phyloP scores from a whole-genome alignment of 2,888 invertebrate genomes.

The Pseudanteris insignis region DNA sequence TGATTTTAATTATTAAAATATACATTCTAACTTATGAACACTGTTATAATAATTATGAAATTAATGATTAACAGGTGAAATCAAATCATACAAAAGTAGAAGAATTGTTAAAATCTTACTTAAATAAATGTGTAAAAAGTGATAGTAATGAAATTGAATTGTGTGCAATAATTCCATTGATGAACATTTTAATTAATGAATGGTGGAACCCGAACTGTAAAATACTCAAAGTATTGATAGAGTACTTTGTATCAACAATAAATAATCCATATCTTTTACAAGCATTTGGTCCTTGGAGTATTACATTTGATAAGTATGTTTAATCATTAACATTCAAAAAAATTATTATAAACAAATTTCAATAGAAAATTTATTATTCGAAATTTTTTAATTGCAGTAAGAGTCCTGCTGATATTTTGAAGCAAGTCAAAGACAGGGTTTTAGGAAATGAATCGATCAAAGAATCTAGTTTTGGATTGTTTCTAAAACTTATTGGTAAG shows the following conservation, averaged over 20 bases:
- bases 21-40: neutral
- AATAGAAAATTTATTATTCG: no score
- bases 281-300: constrained; percentile 63
- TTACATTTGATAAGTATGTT: constrained; percentile 67
- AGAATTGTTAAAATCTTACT: constrained; percentile 65
- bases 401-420: constrained; percentile 55
- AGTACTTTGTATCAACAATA: constrained; percentile 70
- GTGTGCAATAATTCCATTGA: constrained; percentile 65
- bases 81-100: constrained; percentile 68
- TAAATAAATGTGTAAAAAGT: constrained; percentile 61
- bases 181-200: constrained; percentile 65
- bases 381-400: no score
- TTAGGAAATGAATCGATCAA: constrained; percentile 50
- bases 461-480: constrained; percentile 68
- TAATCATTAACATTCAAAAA: no score
- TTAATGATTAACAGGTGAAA: constrained; percentile 46
- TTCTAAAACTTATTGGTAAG: constrained; percentile 67
- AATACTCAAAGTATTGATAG: constrained; percentile 69
- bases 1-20: neutral
- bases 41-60: no score
- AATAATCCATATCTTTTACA: constrained; percentile 69
- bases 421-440: constrained; percentile 64
- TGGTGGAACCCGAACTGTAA: constrained; percentile 69
- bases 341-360: no score
- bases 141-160: constrained; percentile 68